Percentiles rank a stretch among this genome's conserved stretches.
These are phyloP conservation scores for Solenopsis invicta DNA, from an alignment of 1,140 invertebrate genomes.

Conservation along the genomic window DNA sequence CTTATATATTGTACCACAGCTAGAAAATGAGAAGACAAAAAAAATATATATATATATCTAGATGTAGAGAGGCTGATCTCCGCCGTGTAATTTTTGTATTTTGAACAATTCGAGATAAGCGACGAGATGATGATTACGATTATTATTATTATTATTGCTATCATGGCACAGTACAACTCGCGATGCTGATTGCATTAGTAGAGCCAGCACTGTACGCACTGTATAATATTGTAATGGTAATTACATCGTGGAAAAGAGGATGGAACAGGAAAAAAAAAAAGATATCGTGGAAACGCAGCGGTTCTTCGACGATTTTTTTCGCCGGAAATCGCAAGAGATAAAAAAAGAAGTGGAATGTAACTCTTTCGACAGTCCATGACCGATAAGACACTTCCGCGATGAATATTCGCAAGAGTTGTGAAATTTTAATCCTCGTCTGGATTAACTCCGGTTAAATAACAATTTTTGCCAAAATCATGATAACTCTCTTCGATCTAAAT, in stretches of 20 bases:
- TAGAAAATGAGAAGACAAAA: conserved; percentile 8
- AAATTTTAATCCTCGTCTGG: conserved; percentile 8
- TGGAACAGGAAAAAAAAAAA: not conserved
- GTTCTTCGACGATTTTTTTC: conserved; percentile 13
- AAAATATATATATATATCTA: conserved; percentile 48
- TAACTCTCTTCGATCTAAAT: not conserved
- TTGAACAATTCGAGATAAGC: conserved; percentile 32
- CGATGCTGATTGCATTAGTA: conserved; percentile 45
- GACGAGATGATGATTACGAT: conserved; percentile 39
- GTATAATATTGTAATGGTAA: conserved; percentile 63
- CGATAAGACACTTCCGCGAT: not conserved
- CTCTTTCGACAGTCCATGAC: not conserved
- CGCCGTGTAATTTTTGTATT: conserved; percentile 76
- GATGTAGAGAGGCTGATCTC: conserved; percentile 73
- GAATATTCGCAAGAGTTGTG: not conserved
- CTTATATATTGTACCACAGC: conserved; percentile 31
- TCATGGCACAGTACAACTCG: conserved; percentile 68
- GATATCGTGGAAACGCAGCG: conserved; percentile 21
- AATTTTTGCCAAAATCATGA: not conserved
- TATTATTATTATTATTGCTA: conserved; percentile 47
- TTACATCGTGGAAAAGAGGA: not conserved
- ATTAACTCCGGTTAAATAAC: not conserved
- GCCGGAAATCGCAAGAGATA: not conserved
- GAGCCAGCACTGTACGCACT: conserved; percentile 32
- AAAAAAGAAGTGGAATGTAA: not conserved